Conservation (phyloP, 1,140 invertebrate genomes). For the Cyphomyrmex costatus region DNA sequence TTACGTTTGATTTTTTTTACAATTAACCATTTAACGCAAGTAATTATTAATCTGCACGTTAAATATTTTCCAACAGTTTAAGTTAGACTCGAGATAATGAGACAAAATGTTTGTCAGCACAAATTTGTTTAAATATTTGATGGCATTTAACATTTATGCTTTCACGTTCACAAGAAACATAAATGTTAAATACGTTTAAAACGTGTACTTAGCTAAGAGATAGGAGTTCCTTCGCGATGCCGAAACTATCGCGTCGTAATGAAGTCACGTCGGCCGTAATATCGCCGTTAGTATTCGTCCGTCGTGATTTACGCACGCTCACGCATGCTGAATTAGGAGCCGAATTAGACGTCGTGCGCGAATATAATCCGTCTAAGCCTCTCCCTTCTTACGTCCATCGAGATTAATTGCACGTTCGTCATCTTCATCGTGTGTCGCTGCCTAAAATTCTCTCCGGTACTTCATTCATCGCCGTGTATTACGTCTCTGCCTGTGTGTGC, state of each 20-base stretch:
- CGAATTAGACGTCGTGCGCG: not conserved
- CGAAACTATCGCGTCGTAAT: conserved; percentile 7
- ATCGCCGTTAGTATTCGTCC: not conserved
- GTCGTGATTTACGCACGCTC: not conserved
- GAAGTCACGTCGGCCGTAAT: not conserved
- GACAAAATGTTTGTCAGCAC: not conserved
- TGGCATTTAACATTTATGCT: not conserved
- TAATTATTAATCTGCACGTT: not conserved
- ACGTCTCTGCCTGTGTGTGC: conserved; percentile 2
- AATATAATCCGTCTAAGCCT: conserved; percentile 22
- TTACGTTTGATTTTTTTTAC: not conserved
- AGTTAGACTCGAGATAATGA: not conserved
- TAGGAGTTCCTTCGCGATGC: not conserved
- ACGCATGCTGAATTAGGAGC: not conserved
- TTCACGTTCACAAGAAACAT: not conserved
- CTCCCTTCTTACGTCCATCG: not conserved
- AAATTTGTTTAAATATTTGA: conserved; percentile 1
- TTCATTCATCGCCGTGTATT: conserved; percentile 14
- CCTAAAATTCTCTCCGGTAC: conserved; percentile 21
- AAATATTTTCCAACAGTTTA: not conserved
- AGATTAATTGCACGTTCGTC: conserved; percentile 48
- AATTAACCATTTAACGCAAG: not conserved
- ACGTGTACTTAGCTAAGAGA: not conserved
- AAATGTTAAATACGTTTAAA: not conserved
- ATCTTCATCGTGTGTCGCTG: conserved; percentile 29